Evolutionary conservation across 2,888 invertebrate genomes (phyloP).

Genomic region (Trissonchulus latispiculum): DNA sequence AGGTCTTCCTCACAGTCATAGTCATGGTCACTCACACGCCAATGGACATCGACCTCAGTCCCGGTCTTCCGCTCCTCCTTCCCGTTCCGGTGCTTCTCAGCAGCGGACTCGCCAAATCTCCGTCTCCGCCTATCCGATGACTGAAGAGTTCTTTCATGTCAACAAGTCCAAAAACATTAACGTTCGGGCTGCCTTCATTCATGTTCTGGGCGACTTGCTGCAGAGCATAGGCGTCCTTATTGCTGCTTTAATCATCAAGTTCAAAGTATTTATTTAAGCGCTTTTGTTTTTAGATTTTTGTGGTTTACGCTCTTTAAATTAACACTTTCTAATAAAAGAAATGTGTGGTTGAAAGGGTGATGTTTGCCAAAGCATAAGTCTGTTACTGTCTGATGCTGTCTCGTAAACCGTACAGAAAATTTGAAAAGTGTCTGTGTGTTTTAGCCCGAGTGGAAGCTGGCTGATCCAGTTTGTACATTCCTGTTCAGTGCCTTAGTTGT

Average conservation of each 20-base stretch:
- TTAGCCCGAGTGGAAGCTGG: constrained; percentile 73
- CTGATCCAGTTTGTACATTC: constrained; percentile 96
- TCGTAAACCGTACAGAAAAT: too few relatives aligned
- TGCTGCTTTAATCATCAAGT: constrained; percentile 81
- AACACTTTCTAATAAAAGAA: too few relatives aligned
- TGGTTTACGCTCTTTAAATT: too few relatives aligned
- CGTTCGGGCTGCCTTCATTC: constrained; percentile 88
- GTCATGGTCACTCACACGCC: background rate
- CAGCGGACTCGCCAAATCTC: constrained; percentile 1
- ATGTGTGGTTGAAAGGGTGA: too few relatives aligned
- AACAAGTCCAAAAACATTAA: constrained; percentile 34
- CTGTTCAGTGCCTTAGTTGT: constrained; percentile 82
- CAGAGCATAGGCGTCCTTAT: constrained; percentile 85
- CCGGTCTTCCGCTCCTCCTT: background rate
- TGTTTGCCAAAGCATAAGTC: too few relatives aligned
- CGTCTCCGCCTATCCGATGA: constrained; percentile 19
- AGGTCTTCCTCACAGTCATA: background rate
- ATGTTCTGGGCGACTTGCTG: constrained; percentile 88
- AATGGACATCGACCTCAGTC: background rate
- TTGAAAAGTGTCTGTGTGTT: too few relatives aligned
- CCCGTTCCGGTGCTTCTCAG: background rate
- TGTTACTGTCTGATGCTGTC: too few relatives aligned
- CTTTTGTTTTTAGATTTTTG: too few relatives aligned
- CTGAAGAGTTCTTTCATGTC: constrained; percentile 20
- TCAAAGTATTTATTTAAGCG: too few relatives aligned